Evolutionary conservation across 2,797 vertebrate species (phyloP), one percentile per base, ranked within the genome.

Genomic region (Hemitrygon akajei): DNA sequence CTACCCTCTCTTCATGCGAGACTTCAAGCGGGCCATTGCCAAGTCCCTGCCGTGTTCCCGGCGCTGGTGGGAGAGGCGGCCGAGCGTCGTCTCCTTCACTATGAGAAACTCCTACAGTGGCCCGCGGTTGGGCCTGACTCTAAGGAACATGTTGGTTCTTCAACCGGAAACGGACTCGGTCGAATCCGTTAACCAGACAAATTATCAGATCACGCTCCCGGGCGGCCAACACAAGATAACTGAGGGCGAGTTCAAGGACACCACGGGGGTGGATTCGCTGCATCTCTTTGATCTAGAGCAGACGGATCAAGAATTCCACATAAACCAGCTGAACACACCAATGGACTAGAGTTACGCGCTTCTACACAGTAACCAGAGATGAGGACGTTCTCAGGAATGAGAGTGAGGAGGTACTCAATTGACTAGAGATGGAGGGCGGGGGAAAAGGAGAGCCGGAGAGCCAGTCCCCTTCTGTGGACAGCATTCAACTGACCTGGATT

Each of bases 1-100:
- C 96, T 99, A 99, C 95, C 98, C 98, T 0, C 97, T 99, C 93
- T 99, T 99, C 96, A 99, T 99, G 98, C 96, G 98, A 94, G 98
- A 99, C 96, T 99, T 99, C 97, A 99, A 98, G 96, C 96, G 98
- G 87, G 98, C 98, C 79, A 97, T 99, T 96, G 98, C 97, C 69
- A 97, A 96, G 94, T 97, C 98, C 94, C 94, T 99, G 95, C 98
- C 98, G 0, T 99, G 98, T 95, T 97, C 97, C 94, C 96, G 95
- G 93, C 96, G 95, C 25, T 94, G 94, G 0, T 94, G 86, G 56
- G 95, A 97, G 0, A 96, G 79, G 3, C 96, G 94, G 0, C 97
- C 97, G 76, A 96, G 98, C 6, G 97, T 96, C 0, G 96, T 98
- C 94, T 99, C 98, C 0, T 97, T 99, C 56, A 99, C 98, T 91